phyloP scores from a whole-genome alignment of 2,113 vertebrate species.

The Sardina pilchardus region DNA sequence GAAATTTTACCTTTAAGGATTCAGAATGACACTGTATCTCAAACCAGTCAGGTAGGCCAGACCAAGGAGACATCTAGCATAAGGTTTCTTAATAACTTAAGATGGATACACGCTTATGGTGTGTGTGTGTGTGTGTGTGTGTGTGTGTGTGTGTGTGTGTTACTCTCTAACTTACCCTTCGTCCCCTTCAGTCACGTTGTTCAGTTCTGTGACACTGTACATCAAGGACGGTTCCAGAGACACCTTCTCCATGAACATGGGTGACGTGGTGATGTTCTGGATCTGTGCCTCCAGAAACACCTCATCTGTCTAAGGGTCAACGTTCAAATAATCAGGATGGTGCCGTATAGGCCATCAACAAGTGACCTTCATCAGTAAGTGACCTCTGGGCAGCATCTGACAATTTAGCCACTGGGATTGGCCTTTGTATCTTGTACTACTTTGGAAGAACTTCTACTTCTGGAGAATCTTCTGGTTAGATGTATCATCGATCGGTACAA shows the following conservation, averaged over 20 bases:
- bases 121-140: conserved; percentile 13
- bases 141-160: conserved; percentile 11
- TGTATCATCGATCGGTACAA: not conserved
- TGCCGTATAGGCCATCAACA: not conserved
- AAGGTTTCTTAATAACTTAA: too few species aligned
- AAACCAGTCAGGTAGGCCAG: too few species aligned
- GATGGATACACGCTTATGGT: not conserved
- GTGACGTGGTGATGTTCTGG: conserved; percentile 98
- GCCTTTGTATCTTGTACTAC: not conserved
- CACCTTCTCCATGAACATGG: conserved; percentile 99
- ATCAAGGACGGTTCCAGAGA: conserved; percentile 95
- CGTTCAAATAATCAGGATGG: not conserved
- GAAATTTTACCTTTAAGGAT: too few species aligned
- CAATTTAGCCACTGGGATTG: conserved; percentile 2
- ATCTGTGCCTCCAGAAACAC: conserved; percentile 98
- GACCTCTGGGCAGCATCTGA: not conserved
- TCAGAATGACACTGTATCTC: too few species aligned
- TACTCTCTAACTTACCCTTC: conserved; percentile 71
- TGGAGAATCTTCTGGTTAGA: not conserved
- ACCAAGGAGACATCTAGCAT: too few species aligned
- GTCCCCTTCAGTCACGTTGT: conserved; percentile 72
- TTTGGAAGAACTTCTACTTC: not conserved
- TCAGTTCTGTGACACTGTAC: conserved; percentile 96
- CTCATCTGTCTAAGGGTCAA: conserved; percentile 86
- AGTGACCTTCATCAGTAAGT: not conserved